Percentiles rank a stretch among this genome's conserved stretches.
These are phyloP conservation scores for Boleophthalmus pectinirostris DNA, from an alignment of 2,113 vertebrate genomes.

Conservation along the genomic window DNA sequence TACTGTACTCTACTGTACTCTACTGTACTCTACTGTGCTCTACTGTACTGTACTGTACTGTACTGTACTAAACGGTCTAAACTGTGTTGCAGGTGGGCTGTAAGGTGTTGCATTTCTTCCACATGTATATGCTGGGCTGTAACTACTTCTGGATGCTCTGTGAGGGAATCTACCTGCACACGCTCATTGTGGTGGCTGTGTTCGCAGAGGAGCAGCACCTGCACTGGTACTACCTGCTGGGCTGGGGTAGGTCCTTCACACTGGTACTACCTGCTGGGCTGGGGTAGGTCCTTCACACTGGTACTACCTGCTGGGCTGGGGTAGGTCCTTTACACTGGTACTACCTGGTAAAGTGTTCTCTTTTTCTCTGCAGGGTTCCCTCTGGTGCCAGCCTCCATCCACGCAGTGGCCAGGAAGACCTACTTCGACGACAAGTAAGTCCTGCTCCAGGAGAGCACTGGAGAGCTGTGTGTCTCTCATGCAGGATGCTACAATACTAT, in stretches of 20 bases:
- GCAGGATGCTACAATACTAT: constrained; percentile 29
- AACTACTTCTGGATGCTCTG: constrained; percentile 99
- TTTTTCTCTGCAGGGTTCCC: constrained; percentile 84
- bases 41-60: too few relatives aligned
- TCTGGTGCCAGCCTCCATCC: constrained; percentile 89
- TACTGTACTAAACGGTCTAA: background rate
- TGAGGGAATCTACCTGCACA: constrained; percentile 96
- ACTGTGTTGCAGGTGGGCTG: constrained; percentile 83
- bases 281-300: too few relatives aligned
- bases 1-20: too few relatives aligned
- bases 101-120: constrained; percentile 93
- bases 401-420: constrained; percentile 89
- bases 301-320: constrained; percentile 78
- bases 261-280: too few relatives aligned
- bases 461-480: constrained; percentile 12
- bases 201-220: constrained; percentile 89
- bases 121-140: constrained; percentile 96
- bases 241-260: constrained; percentile 76
- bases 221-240: constrained; percentile 91
- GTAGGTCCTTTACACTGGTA: background rate
- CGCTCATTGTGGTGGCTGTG: constrained; percentile 91
- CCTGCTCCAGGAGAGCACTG: constrained; percentile 28
- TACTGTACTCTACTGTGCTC: too few relatives aligned
- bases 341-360: background rate
- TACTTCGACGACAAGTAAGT: constrained; percentile 98